Percentiles rank a stretch among this genome's conserved stretches.
Evolutionary conservation across 1,140 invertebrate genomes (phyloP).

Genomic region (Panagrolaimus sp.): DNA sequence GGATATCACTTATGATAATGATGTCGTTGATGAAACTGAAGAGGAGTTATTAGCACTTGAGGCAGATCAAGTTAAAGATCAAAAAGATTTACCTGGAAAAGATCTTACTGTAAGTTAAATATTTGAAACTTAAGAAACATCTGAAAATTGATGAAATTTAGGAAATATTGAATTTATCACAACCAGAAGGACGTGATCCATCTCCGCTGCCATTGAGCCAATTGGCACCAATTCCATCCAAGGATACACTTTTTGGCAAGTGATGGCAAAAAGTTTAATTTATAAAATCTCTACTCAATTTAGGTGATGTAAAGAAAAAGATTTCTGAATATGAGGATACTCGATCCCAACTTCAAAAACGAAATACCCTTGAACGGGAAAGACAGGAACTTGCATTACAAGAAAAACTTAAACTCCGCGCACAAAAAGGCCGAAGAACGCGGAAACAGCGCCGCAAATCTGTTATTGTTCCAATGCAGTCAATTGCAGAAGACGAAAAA

Average conservation of each 20-base stretch:
- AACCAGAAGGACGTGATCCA: slow-evolving; percentile 39
- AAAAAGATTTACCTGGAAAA: slow-evolving; percentile 45
- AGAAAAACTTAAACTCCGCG: slow-evolving; percentile 43
- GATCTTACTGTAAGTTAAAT: slow-evolving; percentile 19
- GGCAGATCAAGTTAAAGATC: slow-evolving; percentile 48
- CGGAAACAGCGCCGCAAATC: slow-evolving; percentile 37
- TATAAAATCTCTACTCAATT: not conserved
- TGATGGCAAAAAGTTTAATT: not conserved
- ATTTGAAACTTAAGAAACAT: no score
- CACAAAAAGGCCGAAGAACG: slow-evolving; percentile 41
- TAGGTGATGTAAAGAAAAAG: slow-evolving; percentile 51
- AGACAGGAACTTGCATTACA: slow-evolving; percentile 46
- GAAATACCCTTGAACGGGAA: slow-evolving; percentile 43
- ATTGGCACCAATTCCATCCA: slow-evolving; percentile 47
- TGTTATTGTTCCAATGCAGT: slow-evolving; percentile 21
- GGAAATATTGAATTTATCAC: slow-evolving; percentile 46
- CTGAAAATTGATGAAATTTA: no score
- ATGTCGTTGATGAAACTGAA: slow-evolving; percentile 42
- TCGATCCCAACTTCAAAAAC: slow-evolving; percentile 40
- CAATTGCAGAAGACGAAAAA: slow-evolving; percentile 1
- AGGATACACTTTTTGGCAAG: slow-evolving; percentile 50
- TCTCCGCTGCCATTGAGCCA: slow-evolving; percentile 41
- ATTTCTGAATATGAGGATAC: slow-evolving; percentile 46
- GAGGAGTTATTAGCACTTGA: slow-evolving; percentile 49
- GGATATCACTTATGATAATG: slow-evolving; percentile 37